A percentile compares a stretch with the other conserved stretches of the same genome.
Evolutionary conservation across 2,888 invertebrate species (phyloP).

Genomic region (Mythimna impura): DNA sequence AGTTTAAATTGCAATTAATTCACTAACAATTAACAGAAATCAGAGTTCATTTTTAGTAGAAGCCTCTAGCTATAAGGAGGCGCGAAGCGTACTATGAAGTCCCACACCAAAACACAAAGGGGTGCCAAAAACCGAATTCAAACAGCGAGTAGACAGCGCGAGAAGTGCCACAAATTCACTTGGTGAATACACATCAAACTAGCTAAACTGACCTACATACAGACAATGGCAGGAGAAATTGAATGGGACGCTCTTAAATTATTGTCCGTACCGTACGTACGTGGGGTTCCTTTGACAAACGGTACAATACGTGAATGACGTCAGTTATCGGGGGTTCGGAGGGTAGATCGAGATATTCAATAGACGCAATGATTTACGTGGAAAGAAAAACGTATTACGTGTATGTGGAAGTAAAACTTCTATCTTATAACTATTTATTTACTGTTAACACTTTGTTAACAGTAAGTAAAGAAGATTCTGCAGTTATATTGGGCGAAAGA

Average conservation of each 20-base stretch:
- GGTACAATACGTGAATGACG: conserved; percentile 73
- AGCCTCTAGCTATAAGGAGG: not conserved
- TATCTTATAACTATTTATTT: not conserved
- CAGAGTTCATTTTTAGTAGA: not conserved
- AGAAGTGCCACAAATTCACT: conserved; percentile 62
- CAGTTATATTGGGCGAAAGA: not conserved
- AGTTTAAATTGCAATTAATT: not conserved
- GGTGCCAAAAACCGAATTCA: conserved; percentile 50
- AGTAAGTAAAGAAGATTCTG: not conserved
- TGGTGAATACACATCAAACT: conserved; percentile 67
- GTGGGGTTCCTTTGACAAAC: conserved; percentile 66
- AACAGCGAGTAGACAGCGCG: conserved; percentile 32
- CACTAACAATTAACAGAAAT: not conserved
- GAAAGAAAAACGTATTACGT: conserved; percentile 44
- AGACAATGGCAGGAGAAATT: conserved; percentile 71
- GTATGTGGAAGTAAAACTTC: not conserved
- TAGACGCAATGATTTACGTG: conserved; percentile 72
- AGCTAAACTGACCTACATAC: conserved; percentile 69
- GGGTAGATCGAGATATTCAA: conserved; percentile 70
- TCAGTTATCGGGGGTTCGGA: conserved; percentile 71
- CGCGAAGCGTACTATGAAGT: not conserved
- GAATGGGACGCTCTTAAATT: conserved; percentile 76
- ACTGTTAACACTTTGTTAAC: not conserved
- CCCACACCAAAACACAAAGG: conserved; percentile 25
- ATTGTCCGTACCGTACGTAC: conserved; percentile 70